Evolutionary conservation across 2,888 invertebrate genomes (phyloP), one percentile per base, ranked within the genome.

Genomic region (Drosophila crucigera): DNA sequence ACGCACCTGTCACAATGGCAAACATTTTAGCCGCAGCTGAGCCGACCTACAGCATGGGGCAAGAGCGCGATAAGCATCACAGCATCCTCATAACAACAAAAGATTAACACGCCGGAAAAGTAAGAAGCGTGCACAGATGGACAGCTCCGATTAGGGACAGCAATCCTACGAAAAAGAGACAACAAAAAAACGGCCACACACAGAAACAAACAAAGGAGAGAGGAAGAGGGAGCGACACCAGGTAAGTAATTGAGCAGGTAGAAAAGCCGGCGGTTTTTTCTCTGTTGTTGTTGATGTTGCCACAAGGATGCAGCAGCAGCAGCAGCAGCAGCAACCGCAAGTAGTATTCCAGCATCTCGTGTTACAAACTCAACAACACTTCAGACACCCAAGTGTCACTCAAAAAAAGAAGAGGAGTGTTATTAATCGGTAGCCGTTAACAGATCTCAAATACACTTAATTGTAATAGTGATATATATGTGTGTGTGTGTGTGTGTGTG

Each of bases 61-160:
- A 80, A 59, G 71, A 68, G 79, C 61, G 68, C 62, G 84, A 84
- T 86, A 84, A 84, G 77, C 79, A 86, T 86, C 86, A 39, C 47
- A 47, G 25, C 47, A 25, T 30, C 55, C n/a, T 72, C 68, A 69
- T 67, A 67, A 72, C 66, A 74, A 85, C 82, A 84, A 76, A 78
- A 82, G 76, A 84, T 84, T 75, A 84, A 75, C 79, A 80, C 67
- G 74, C 84, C 77, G 83, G 72, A 68, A 77, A 72, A 69, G 73
- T 54, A 39, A 47, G 47, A 52, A 22, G 60, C 33, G 60, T 35
- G 41, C 65, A 47, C 47, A 59, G 74, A 61, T 64, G 68, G 56
- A 68, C 63, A 80, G 61, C 19, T 50, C 52, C 68, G 69, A 68
- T 68, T 58, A 66, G 56, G 63, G 39, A 31, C 53, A 30, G 43